Conservation (phyloP, 2,797 vertebrate species). For the Australoheros facetus region DNA sequence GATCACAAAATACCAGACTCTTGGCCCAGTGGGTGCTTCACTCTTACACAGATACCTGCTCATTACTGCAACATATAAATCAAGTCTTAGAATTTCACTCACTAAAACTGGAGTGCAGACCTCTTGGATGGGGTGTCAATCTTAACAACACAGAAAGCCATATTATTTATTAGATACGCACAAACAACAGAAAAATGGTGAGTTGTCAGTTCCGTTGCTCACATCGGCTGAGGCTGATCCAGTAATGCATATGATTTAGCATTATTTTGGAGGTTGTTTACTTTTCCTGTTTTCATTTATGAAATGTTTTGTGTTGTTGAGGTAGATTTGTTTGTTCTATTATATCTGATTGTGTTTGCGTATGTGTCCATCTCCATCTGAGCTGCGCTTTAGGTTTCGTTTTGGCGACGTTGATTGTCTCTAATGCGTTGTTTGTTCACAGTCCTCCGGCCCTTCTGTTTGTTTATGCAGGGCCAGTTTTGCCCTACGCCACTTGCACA, state of each 20-base stretch:
- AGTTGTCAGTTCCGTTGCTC: neutral
- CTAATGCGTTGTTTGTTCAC: slow-evolving; percentile 79
- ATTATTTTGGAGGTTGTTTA: slow-evolving; percentile 11
- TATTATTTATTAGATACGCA: neutral
- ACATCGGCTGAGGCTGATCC: neutral
- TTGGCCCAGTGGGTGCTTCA: neutral
- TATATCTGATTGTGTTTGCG: neutral
- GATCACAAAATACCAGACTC: neutral
- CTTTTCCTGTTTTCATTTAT: slow-evolving; percentile 10
- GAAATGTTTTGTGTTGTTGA: neutral
- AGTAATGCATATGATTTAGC: neutral
- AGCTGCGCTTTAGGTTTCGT: slow-evolving; percentile 49
- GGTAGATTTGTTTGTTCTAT: neutral
- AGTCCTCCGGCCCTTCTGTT: slow-evolving; percentile 94
- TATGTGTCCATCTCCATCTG: slow-evolving; percentile 32
- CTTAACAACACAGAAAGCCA: neutral
- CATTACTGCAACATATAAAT: neutral
- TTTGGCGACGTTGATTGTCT: slow-evolving; percentile 69
- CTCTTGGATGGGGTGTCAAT: neutral
- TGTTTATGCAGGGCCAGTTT: slow-evolving; percentile 99
- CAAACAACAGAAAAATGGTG: neutral
- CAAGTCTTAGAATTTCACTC: neutral
- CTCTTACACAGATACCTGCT: neutral
- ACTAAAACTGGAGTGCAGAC: too few species aligned
- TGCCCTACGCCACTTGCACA: slow-evolving; percentile 97